phyloP scores from a whole-genome alignment of 2,888 invertebrate species.

The Drosophila nr. fundita region DNA sequence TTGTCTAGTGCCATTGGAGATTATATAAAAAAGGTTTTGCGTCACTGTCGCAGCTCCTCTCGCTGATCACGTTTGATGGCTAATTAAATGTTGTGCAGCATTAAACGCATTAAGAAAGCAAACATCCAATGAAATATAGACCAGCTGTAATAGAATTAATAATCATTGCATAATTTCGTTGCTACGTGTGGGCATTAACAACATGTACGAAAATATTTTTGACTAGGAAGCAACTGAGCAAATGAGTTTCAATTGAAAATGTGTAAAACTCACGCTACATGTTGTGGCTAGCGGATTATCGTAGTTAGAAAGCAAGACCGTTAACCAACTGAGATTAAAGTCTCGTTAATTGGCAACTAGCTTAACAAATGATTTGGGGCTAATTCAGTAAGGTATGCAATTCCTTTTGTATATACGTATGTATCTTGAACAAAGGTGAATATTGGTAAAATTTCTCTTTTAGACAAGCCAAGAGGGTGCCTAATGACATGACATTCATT shows the following conservation, averaged over 20 bases:
- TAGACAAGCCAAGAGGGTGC: constrained; percentile 14
- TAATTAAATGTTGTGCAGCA: constrained; percentile 58
- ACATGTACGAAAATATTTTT: constrained; percentile 13
- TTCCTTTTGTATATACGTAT: constrained; percentile 38
- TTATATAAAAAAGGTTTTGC: constrained; percentile 50
- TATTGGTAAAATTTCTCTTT: constrained; percentile 49
- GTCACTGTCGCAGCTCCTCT: constrained; percentile 20
- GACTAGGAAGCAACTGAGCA: constrained; percentile 63
- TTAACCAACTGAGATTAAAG: constrained; percentile 18
- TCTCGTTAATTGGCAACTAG: constrained; percentile 1
- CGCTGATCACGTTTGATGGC: constrained; percentile 60
- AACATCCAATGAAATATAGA: constrained; percentile 23
- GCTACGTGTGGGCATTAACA: constrained; percentile 47
- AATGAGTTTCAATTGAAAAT: constrained; percentile 23
- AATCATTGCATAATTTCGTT: constrained; percentile 58
- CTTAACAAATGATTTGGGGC: constrained; percentile 5
- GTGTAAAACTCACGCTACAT: constrained; percentile 55
- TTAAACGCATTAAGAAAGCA: constrained; percentile 38
- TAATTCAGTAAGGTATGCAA: constrained; percentile 26
- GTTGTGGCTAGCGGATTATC: constrained; percentile 24
- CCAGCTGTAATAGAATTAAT: constrained; percentile 41
- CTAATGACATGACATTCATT: constrained; percentile 52
- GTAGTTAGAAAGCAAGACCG: constrained; percentile 58
- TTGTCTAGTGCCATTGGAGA: constrained; percentile 14
- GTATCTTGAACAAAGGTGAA: neutral